Evolutionary conservation across 2,888 invertebrate species (phyloP).

Genomic region (Microctonus brassicae): DNA sequence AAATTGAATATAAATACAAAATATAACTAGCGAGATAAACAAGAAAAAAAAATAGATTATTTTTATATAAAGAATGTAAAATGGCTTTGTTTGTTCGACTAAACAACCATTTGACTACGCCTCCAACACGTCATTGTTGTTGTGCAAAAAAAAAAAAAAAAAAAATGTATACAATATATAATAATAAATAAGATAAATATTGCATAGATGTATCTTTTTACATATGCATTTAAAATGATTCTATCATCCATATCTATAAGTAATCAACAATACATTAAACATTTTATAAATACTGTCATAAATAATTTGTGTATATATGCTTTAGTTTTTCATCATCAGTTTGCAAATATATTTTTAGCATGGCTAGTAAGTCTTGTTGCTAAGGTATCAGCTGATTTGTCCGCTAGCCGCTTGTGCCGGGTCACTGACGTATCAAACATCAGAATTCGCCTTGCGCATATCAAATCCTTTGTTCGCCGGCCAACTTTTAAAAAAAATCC

Average conservation of each 20-base stretch:
- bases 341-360: conserved; percentile 52
- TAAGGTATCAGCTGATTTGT: conserved; percentile 68
- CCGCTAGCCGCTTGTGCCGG: conserved; percentile 47
- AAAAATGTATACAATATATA: neutral
- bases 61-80: neutral
- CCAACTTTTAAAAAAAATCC: conserved; percentile 5
- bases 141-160: neutral
- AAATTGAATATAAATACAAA: neutral
- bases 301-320: conserved; percentile 3
- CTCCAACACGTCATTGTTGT: neutral
- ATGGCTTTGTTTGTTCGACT: neutral
- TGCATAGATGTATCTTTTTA: neutral
- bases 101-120: neutral
- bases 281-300: neutral
- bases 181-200: neutral
- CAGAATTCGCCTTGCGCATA: conserved; percentile 41
- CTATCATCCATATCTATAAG: neutral
- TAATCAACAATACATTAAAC: neutral
- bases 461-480: conserved; percentile 42
- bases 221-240: neutral
- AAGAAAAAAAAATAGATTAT: neutral
- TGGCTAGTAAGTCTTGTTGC: conserved; percentile 66
- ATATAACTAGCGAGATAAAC: neutral
- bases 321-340: conserved; percentile 2
- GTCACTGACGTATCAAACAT: conserved; percentile 41